phyloP scores from a whole-genome alignment of 2,888 invertebrate genomes.

The Euphydryas editha region DNA sequence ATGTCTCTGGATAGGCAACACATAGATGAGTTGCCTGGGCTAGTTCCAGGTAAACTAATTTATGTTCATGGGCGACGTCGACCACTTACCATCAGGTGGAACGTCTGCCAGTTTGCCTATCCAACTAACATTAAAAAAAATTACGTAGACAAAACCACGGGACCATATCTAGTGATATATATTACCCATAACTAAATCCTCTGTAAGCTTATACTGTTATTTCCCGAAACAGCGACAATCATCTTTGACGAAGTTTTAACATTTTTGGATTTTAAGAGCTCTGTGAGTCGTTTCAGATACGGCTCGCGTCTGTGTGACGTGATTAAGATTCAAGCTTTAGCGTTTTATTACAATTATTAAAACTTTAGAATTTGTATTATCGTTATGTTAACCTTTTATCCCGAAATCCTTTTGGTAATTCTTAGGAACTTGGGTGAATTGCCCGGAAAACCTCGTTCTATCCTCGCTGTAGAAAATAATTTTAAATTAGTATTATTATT shows the following conservation, averaged over 20 bases:
- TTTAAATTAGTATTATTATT: background rate
- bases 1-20: too few species aligned
- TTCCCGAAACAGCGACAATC: background rate
- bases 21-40: too few species aligned
- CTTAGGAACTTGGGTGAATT: background rate
- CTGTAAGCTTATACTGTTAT: background rate
- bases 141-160: too few species aligned
- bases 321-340: background rate
- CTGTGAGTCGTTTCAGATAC: constrained; percentile 6
- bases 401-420: background rate
- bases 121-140: too few species aligned
- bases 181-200: too few species aligned
- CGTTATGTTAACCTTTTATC: background rate
- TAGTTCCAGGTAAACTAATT: too few species aligned
- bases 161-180: too few species aligned
- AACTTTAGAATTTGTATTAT: constrained; percentile 5
- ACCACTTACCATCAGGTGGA: too few species aligned
- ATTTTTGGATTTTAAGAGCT: constrained; percentile 16
- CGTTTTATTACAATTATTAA: constrained; percentile 11
- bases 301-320: background rate
- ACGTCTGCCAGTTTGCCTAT: too few species aligned
- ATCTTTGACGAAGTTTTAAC: constrained; percentile 11
- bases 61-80: too few species aligned
- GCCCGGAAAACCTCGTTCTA: background rate
- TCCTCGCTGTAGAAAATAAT: background rate